Base-by-base conservation (phyloP, 2,113 vertebrate species). In the Brachypteracias leptosomus region DNA sequence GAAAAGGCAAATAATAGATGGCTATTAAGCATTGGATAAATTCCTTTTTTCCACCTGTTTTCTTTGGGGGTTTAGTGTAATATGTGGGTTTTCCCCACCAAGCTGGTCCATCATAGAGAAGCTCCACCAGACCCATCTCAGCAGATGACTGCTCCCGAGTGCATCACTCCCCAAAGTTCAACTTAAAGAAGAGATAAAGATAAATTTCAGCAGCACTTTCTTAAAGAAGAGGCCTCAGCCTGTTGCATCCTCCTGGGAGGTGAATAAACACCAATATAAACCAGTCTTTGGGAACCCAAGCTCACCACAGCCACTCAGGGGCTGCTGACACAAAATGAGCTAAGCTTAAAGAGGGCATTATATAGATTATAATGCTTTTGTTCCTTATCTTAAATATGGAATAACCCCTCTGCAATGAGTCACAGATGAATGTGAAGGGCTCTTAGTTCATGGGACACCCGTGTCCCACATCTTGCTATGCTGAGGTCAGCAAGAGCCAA, bases 381-480 rank as follows among this genome's bases (percentile, higher is more conserved):
- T 19, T 61, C 25, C 31, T 63, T 35, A 22, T 62, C 49, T 84
- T 59, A 68, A 92, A 68, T 7, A 20, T 0, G 6, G 55, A 72
- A 68, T 65, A 81, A 81, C 4, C 68, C 28, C 31, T 20, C 59
- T n/a, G n/a, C 0, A 3, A 49, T 16, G 21, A 40, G 51, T 54
- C 7, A n/a, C 1, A 1, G 61, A 38, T 38, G 40, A 42, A 59
- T 1, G 12, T 3, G 26, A 73, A n/a, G n/a, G 28, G 68, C 38
- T 83, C 76, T 17, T 35, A 51, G 29, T 9, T 35, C 59, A 31
- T 1, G 7, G 81, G 42, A 33, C n/a, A n/a, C 35, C n/a, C 4
- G 0, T 2, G 1, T 54, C 51, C n/a, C 28, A 25, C 3, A 1
- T 66, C n/a, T 29, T n/a, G 47, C 38, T 77, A 46, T 12, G 59